Evolutionary conservation across 2,888 invertebrate species (phyloP).

Genomic region (Xestia c-nigrum): DNA sequence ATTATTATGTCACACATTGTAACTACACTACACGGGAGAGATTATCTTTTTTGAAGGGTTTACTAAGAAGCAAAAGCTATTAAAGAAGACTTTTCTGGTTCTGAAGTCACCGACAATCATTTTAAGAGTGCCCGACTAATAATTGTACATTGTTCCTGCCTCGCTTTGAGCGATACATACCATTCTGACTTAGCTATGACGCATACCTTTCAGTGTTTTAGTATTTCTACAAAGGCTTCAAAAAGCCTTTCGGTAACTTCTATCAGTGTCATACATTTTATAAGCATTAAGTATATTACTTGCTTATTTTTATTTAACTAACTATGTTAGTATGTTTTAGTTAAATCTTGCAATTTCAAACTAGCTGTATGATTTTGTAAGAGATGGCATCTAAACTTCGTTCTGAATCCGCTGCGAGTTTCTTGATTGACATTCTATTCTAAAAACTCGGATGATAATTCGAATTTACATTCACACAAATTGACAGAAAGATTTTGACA

Average conservation of each 20-base stretch:
- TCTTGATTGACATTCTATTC: no score
- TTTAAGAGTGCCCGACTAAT: background rate
- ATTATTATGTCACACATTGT: constrained; percentile 16
- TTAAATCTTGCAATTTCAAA: no score
- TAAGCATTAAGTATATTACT: no score
- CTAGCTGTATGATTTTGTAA: no score
- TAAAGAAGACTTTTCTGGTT: background rate
- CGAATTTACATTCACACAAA: no score
- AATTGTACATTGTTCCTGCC: background rate
- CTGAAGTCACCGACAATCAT: background rate
- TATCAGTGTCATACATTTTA: background rate
- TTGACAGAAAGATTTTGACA: no score
- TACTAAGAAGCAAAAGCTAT: background rate
- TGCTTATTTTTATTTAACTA: no score
- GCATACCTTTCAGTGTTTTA: background rate
- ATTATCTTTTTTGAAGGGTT: background rate
- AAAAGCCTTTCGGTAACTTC: background rate
- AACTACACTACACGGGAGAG: background rate
- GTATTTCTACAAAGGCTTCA: background rate
- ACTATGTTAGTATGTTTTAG: no score
- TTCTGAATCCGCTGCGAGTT: no score
- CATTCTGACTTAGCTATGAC: background rate
- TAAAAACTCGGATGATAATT: no score
- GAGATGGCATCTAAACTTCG: no score
- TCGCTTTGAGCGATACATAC: background rate